Conservation (phyloP, 2,797 vertebrate genomes). For the Emys orbicularis region DNA sequence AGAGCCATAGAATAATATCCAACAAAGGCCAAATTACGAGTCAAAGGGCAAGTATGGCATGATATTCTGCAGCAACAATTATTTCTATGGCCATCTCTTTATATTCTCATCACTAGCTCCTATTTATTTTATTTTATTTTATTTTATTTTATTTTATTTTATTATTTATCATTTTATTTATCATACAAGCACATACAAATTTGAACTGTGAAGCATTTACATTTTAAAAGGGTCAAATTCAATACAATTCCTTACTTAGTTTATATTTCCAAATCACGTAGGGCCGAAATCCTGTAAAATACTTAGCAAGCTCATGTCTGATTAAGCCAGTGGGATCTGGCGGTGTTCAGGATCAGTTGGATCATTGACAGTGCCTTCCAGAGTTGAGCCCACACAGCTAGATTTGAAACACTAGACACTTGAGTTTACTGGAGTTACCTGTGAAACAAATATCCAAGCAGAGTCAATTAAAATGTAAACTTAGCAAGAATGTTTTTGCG, state of each 20-base stretch:
- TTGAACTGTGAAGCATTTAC: neutral
- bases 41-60: neutral
- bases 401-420: neutral
- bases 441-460: neutral
- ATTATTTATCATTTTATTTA: too few relatives aligned
- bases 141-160: too few relatives aligned
- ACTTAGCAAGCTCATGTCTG: neutral
- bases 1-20: neutral
- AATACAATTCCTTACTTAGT: conserved; percentile 2
- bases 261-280: neutral
- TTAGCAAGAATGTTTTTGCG: neutral
- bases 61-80: neutral
- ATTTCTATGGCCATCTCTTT: neutral
- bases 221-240: neutral
- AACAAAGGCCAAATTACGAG: neutral
- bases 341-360: neutral
- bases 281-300: neutral
- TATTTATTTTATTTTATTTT: neutral
- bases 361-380: neutral
- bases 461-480: neutral
- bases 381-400: neutral
- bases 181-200: neutral
- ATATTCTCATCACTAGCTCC: conserved; percentile 11
- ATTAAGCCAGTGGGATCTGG: neutral
- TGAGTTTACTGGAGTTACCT: neutral